phyloP scores from a whole-genome alignment of 2,888 invertebrate genomes.

The Asteroscopus sphinx region DNA sequence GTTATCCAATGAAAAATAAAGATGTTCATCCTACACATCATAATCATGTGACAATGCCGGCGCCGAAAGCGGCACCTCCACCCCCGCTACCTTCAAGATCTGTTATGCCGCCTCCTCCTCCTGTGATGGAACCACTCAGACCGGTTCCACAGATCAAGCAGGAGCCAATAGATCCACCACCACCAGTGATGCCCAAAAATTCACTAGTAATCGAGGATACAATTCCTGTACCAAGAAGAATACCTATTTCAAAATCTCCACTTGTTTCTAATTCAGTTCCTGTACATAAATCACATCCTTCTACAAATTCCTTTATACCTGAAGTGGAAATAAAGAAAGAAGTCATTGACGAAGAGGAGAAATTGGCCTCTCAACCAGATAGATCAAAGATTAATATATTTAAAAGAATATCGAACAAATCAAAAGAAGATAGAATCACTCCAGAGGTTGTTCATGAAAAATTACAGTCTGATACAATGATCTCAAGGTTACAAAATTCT shows the following conservation, averaged over 20 bases:
- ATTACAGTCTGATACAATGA: conserved; percentile 80
- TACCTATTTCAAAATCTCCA: conserved; percentile 86
- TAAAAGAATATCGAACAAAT: conserved; percentile 95
- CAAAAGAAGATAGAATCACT: conserved; percentile 90
- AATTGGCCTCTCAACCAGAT: conserved; percentile 94
- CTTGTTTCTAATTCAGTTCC: conserved; percentile 79
- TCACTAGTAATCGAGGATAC: conserved; percentile 74
- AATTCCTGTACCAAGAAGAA: conserved; percentile 86
- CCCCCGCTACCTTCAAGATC: conserved; percentile 64
- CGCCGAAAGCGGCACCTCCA: conserved; percentile 72
- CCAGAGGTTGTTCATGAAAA: conserved; percentile 82
- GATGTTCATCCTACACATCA: conserved; percentile 81
- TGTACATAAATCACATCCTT: conserved; percentile 72
- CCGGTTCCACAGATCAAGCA: conserved; percentile 77
- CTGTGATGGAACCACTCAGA: conserved; percentile 69
- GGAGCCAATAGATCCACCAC: conserved; percentile 75
- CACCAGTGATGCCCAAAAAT: conserved; percentile 63
- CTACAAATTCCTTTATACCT: conserved; percentile 74
- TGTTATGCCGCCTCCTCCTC: conserved; percentile 67
- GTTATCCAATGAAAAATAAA: conserved; percentile 79
- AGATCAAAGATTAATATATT: conserved; percentile 96
- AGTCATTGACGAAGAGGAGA: conserved; percentile 87
- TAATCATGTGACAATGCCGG: conserved; percentile 83
- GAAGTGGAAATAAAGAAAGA: conserved; percentile 87
- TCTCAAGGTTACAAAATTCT: conserved; percentile 84